These are phyloP conservation scores for Pilophorus perplexus DNA, from an alignment of 2,888 invertebrate species.

Conservation along the genomic window DNA sequence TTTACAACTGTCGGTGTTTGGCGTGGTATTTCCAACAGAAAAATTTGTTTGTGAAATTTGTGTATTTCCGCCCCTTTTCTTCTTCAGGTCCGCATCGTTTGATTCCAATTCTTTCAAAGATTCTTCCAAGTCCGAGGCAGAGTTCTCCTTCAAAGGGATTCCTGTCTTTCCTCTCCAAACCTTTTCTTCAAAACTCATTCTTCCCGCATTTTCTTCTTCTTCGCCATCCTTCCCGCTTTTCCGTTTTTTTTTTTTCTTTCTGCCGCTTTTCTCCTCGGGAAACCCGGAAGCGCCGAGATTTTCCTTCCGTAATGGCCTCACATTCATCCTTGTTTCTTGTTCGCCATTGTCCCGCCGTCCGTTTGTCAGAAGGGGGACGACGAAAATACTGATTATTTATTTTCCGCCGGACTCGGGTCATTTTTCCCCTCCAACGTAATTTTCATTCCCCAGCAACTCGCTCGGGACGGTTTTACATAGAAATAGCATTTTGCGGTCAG, in stretches of 20 bases:
- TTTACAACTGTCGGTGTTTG: no score
- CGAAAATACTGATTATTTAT: no score
- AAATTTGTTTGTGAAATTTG: slow-evolving; percentile 20
- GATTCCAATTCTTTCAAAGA: slow-evolving; percentile 18
- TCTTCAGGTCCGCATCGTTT: slow-evolving; percentile 24
- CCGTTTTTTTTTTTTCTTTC: no score
- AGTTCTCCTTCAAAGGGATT: neutral
- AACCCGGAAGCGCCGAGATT: slow-evolving; percentile 20
- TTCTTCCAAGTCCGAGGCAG: no score
- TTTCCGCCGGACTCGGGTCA: neutral
- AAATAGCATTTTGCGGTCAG: no score
- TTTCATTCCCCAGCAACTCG: neutral
- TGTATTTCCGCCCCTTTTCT: slow-evolving; percentile 8
- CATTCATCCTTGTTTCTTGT: slow-evolving; percentile 39
- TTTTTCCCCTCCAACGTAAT: neutral
- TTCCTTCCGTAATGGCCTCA: slow-evolving; percentile 20
- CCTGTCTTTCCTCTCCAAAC: neutral
- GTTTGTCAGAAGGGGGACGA: slow-evolving; percentile 23
- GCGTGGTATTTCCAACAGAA: no score
- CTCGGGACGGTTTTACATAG: neutral
- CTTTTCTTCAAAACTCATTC: slow-evolving; percentile 12
- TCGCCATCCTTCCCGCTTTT: neutral
- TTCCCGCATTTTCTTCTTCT: neutral
- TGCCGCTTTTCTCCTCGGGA: no score
- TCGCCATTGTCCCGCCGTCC: slow-evolving; percentile 33